A percentile compares a stretch with the other conserved stretches of the same genome.
phyloP scores from a whole-genome alignment of 2,888 invertebrate species.

The Nebria salina region DNA sequence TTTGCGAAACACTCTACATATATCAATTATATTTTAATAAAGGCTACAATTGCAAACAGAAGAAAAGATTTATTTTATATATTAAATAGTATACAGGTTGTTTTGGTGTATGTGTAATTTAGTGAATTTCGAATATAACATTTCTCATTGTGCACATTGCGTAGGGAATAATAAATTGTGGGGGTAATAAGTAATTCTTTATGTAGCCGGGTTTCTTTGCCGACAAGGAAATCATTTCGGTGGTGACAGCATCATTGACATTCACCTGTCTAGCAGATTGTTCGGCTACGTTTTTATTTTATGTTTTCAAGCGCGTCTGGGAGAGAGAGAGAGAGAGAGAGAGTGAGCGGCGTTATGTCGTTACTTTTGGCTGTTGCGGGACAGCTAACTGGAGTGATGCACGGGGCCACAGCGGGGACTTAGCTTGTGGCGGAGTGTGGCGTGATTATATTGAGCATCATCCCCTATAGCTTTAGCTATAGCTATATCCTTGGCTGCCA shows the following conservation, averaged over 20 bases:
- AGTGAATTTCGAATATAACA: neutral
- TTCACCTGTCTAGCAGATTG: constrained; percentile 10
- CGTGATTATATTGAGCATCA: constrained; percentile 20
- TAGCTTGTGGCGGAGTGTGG: neutral
- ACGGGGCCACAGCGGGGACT: neutral
- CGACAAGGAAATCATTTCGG: constrained; percentile 3
- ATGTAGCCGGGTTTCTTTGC: too few species aligned
- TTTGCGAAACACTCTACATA: too few species aligned
- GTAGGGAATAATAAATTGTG: neutral
- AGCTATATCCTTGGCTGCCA: neutral
- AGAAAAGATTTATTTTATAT: neutral
- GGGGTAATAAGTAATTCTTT: neutral
- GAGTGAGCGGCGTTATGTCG: neutral
- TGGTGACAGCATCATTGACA: constrained; percentile 15
- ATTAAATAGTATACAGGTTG: neutral
- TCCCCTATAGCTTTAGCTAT: neutral
- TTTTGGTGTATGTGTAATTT: neutral
- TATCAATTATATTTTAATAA: too few species aligned
- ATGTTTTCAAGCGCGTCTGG: neutral
- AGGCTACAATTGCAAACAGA: too few species aligned
- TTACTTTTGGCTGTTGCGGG: neutral
- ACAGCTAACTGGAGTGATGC: neutral
- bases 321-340: too few species aligned
- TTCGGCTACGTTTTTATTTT: neutral
- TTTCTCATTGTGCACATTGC: neutral